phyloP scores from a whole-genome alignment of 2,888 invertebrate genomes.

The Norana najaformis region DNA sequence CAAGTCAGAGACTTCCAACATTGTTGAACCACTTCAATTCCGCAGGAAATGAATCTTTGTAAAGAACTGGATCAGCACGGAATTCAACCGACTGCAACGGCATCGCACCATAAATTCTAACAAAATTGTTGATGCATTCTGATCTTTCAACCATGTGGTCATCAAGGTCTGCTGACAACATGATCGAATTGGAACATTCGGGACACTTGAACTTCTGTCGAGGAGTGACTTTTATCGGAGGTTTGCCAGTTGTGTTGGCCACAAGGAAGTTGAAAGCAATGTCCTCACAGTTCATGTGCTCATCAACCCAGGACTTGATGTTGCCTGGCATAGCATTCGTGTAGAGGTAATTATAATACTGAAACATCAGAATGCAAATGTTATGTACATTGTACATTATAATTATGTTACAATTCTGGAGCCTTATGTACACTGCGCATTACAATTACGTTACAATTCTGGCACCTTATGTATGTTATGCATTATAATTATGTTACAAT shows the following conservation, averaged over 20 bases:
- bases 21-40: slow-evolving; percentile 36
- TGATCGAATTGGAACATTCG: slow-evolving; percentile 88
- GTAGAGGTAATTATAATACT: slow-evolving; percentile 91
- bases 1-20: slow-evolving; percentile 33
- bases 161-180: slow-evolving; percentile 82
- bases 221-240: slow-evolving; percentile 83
- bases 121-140: slow-evolving; percentile 81
- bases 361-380: slow-evolving; percentile 43
- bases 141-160: slow-evolving; percentile 86
- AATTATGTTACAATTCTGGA: too few species aligned
- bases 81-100: slow-evolving; percentile 87
- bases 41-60: slow-evolving; percentile 67
- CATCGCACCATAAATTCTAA: slow-evolving; percentile 81
- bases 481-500: background rate
- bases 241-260: slow-evolving; percentile 87
- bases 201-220: slow-evolving; percentile 96
- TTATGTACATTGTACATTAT: background rate
- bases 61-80: slow-evolving; percentile 90
- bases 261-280: slow-evolving; percentile 97
- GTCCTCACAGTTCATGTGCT: slow-evolving; percentile 95
- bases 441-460: background rate
- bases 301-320: slow-evolving; percentile 87
- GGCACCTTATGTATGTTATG: too few species aligned
- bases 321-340: slow-evolving; percentile 83
- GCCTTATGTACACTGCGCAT: too few species aligned